Conservation (phyloP, 2,113 vertebrate species). For the Eretmochelys imbricata region DNA sequence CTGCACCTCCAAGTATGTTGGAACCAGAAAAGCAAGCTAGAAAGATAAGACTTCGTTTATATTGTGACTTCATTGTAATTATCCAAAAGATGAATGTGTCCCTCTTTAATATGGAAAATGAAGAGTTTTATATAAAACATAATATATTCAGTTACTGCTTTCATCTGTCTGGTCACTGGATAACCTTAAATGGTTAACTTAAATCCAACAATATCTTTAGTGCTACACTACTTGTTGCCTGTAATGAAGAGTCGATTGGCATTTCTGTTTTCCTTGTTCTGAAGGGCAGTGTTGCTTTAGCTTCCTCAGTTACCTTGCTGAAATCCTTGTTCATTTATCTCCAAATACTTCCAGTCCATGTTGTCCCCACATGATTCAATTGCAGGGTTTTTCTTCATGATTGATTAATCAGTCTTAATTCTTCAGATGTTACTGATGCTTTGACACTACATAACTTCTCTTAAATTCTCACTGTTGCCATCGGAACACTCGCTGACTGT, state of each 20-base stretch:
- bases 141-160: background rate
- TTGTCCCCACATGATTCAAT: background rate
- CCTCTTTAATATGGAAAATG: background rate
- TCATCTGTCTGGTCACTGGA: background rate
- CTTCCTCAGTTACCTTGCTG: background rate
- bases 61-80: background rate
- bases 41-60: background rate
- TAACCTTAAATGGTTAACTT: background rate
- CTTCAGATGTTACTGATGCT: rapidly evolving
- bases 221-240: background rate
- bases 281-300: background rate
- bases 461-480: background rate
- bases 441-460: rapidly evolving
- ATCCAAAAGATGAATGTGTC: background rate
- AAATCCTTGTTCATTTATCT: background rate
- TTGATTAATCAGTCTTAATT: background rate
- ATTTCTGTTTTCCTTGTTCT: background rate
- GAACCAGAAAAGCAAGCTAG: background rate
- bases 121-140: background rate
- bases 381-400: background rate
- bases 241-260: background rate
- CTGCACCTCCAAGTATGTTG: background rate
- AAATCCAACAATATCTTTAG: background rate
- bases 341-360: background rate
- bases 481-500: background rate